phyloP scores from a whole-genome alignment of 2,888 invertebrate genomes.

The Clunio marinus region DNA sequence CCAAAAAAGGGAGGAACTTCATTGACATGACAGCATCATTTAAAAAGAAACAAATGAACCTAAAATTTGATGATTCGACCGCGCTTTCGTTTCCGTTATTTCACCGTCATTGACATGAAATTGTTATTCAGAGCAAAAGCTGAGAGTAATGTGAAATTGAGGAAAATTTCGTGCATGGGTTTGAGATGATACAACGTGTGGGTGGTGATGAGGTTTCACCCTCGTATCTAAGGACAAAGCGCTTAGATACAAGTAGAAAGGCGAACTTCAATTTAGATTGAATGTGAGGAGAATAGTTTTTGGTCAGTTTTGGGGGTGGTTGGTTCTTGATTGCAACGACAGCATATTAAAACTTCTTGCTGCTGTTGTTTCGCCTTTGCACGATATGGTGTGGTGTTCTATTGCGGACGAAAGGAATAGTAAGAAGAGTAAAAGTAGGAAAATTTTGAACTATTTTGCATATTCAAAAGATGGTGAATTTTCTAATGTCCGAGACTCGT shows the following conservation, averaged over 20 bases:
- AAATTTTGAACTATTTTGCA: conserved; percentile 21
- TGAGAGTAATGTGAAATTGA: background rate
- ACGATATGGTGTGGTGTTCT: background rate
- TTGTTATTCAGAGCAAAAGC: background rate
- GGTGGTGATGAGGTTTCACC: background rate
- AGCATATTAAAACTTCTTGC: conserved; percentile 24
- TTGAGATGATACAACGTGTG: background rate
- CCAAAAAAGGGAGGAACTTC: too few species aligned
- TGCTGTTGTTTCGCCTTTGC: background rate
- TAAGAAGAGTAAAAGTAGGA: background rate
- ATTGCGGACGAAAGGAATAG: background rate
- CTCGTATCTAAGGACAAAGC: background rate
- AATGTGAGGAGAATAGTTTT: conserved; percentile 15
- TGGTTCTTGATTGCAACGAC: conserved; percentile 12
- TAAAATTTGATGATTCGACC: too few species aligned
- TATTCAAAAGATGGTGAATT: conserved; percentile 13
- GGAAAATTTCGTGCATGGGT: background rate
- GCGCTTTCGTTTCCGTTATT: background rate
- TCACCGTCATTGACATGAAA: background rate
- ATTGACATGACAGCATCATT: too few species aligned
- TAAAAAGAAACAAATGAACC: too few species aligned
- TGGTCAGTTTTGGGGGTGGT: conserved; percentile 8
- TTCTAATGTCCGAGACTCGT: conserved; percentile 9
- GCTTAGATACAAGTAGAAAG: background rate
- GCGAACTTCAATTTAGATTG: conserved; percentile 16